Conservation (phyloP, 2,888 invertebrate species). For the Dicyrtoma fusca region DNA sequence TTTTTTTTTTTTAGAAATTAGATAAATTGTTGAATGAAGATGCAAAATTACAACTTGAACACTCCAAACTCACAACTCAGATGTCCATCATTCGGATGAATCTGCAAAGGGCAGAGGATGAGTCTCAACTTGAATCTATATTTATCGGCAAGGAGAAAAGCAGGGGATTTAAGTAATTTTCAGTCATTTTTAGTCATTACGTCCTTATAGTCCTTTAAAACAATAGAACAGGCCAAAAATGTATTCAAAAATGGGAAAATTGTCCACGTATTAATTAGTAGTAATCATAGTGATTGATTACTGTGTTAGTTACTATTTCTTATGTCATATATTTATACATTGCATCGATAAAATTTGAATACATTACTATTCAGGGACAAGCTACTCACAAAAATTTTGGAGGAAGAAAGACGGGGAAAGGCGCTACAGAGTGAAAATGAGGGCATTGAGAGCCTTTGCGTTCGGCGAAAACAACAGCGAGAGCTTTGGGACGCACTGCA, state of each 20-base stretch:
- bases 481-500: constrained; percentile 2
- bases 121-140: neutral
- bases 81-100: constrained; percentile 14
- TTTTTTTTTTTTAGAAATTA: neutral
- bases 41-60: constrained; percentile 2
- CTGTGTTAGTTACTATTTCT: neutral
- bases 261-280: too few species aligned
- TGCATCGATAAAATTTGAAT: neutral
- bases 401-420: constrained; percentile 25
- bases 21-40: neutral
- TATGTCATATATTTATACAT: neutral
- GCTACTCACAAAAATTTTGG: constrained; percentile 23
- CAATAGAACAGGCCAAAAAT: too few species aligned
- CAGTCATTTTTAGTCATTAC: neutral
- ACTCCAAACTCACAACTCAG: neutral
- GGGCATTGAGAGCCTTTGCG: neutral
- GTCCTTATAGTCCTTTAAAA: too few species aligned
- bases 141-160: constrained; percentile 30
- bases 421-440: constrained; percentile 20
- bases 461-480: neutral
- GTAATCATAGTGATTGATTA: too few species aligned
- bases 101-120: constrained; percentile 15
- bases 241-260: too few species aligned
- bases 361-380: constrained; percentile 37
- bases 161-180: constrained; percentile 27